These are phyloP conservation scores for Scaeva pyrastri DNA, from an alignment of 2,888 invertebrate species.

Conservation along the genomic window DNA sequence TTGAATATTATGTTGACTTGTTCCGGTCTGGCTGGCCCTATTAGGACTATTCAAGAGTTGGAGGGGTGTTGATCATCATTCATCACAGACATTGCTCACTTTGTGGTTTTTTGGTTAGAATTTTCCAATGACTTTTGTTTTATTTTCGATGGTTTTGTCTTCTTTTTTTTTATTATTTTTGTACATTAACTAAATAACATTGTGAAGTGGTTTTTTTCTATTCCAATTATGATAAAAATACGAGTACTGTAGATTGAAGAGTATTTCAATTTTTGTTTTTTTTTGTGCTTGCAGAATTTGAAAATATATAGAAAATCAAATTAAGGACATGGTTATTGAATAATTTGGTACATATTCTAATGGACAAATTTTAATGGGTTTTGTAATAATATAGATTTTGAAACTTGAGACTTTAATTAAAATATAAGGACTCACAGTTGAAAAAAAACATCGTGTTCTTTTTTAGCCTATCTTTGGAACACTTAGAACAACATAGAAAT, in stretches of 20 bases:
- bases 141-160: neutral
- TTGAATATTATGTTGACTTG: slow-evolving; percentile 22
- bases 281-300: neutral
- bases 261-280: neutral
- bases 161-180: neutral
- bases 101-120: slow-evolving; percentile 42
- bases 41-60: neutral
- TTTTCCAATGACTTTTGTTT: slow-evolving; percentile 19
- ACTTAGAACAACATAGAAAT: too few species aligned
- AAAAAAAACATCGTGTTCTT: too few species aligned
- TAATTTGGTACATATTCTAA: neutral
- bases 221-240: slow-evolving; percentile 42
- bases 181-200: slow-evolving; percentile 19
- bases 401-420: too few species aligned
- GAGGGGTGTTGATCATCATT: slow-evolving; percentile 37
- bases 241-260: neutral
- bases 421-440: too few species aligned
- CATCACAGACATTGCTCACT: slow-evolving; percentile 60
- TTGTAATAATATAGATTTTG: too few species aligned
- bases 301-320: neutral
- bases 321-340: neutral
- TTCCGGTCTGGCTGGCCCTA: slow-evolving; percentile 45
- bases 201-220: slow-evolving; percentile 19
- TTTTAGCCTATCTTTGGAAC: too few species aligned
- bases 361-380: neutral